A percentile compares a stretch with the other conserved stretches of the same genome.
Evolutionary conservation across 2,888 invertebrate genomes (phyloP).

Genomic region (Athalia circularis): DNA sequence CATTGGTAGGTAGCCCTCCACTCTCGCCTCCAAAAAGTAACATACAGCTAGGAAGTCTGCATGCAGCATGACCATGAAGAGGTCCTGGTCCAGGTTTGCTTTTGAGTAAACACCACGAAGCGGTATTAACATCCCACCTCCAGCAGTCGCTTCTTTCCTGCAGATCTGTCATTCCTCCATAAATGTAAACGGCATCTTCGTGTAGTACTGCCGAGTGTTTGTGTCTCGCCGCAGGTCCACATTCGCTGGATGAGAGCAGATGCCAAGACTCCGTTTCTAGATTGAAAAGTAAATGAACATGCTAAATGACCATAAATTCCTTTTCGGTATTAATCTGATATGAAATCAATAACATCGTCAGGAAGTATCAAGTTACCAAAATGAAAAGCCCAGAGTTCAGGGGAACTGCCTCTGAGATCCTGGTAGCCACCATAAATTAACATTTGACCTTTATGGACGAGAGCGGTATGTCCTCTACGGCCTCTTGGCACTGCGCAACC

Average conservation of each 20-base stretch:
- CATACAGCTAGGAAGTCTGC: conserved; percentile 85
- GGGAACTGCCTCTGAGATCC: conserved; percentile 88
- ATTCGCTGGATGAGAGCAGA: conserved; percentile 74
- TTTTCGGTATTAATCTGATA: not conserved
- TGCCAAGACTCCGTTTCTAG: conserved; percentile 91
- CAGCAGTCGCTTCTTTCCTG: conserved; percentile 86
- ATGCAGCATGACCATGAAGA: conserved; percentile 87
- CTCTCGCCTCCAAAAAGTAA: conserved; percentile 88
- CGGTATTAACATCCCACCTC: conserved; percentile 82
- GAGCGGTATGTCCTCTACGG: conserved; percentile 88
- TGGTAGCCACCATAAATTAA: conserved; percentile 92
- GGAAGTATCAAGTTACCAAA: conserved; percentile 79
- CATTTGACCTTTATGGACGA: conserved; percentile 86
- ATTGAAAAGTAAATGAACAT: not conserved
- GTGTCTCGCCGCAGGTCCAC: conserved; percentile 83
- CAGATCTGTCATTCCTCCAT: conserved; percentile 92
- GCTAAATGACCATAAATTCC: not conserved
- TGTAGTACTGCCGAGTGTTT: conserved; percentile 90
- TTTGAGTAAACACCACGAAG: conserved; percentile 81
- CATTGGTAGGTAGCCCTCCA: conserved; percentile 82
- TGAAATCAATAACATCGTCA: not conserved
- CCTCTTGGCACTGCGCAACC: conserved; percentile 82
- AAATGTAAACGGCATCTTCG: conserved; percentile 88
- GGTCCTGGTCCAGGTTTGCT: conserved; percentile 81
- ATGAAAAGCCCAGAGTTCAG: conserved; percentile 91